Conservation (phyloP, 2,888 invertebrate genomes). For the Cryptocephalus moraei region DNA sequence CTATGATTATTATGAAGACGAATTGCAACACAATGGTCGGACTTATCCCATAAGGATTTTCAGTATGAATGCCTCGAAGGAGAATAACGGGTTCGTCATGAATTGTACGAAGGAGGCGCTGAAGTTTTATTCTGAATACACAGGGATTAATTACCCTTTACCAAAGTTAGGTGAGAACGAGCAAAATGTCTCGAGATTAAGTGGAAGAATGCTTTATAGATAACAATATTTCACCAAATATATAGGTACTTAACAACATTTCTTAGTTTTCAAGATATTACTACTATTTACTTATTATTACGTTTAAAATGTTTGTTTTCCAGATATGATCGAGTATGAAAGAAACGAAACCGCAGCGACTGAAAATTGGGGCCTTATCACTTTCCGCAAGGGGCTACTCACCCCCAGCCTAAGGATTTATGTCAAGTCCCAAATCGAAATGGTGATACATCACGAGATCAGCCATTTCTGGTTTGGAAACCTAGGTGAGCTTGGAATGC, state of each 20-base stretch:
- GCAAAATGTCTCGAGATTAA: too few species aligned
- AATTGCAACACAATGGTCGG: conserved; percentile 8
- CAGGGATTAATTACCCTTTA: conserved; percentile 20
- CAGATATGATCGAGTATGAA: conserved; percentile 25
- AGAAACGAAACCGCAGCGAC: conserved; percentile 19
- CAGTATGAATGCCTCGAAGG: conserved; percentile 14
- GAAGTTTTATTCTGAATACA: conserved; percentile 20
- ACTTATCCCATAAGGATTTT: conserved; percentile 18
- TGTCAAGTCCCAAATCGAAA: conserved; percentile 10
- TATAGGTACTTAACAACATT: too few species aligned
- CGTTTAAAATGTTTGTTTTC: too few species aligned
- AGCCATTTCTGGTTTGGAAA: conserved; percentile 29
- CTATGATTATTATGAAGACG: conserved; percentile 14
- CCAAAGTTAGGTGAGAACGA: conserved; percentile 21
- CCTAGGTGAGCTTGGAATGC: conserved; percentile 18
- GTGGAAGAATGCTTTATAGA: too few species aligned
- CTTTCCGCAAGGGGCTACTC: conserved; percentile 19
- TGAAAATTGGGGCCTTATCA: conserved; percentile 27
- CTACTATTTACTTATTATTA: too few species aligned
- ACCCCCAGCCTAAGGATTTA: conserved; percentile 9
- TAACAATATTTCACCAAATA: too few species aligned
- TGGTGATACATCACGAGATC: conserved; percentile 22
- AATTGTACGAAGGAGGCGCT: conserved; percentile 15
- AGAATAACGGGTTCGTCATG: conserved; percentile 14
- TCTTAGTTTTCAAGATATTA: too few species aligned